A percentile compares a stretch with the other conserved stretches of the same genome.
Evolutionary conservation across 1,140 invertebrate species (phyloP).

Genomic region (Apis cerana): DNA sequence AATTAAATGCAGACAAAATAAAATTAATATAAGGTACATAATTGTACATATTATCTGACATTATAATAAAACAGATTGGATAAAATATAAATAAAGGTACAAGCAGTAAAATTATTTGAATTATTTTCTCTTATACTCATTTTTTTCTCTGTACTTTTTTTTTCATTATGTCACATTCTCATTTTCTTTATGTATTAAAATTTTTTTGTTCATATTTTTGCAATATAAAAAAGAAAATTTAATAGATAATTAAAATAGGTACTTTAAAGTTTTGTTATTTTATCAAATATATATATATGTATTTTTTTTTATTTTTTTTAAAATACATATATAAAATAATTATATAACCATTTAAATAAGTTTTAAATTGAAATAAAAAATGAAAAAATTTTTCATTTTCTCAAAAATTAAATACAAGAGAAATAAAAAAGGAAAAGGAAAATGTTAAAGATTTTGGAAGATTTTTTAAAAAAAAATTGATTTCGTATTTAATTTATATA

Average conservation of each 20-base stretch:
- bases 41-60: conserved; percentile 1
- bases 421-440: not conserved
- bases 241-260: conserved; percentile 33
- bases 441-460: not conserved
- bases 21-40: conserved; percentile 12
- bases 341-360: not conserved
- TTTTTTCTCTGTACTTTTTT: not conserved
- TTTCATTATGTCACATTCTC: no score
- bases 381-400: not conserved
- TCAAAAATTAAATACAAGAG: no score
- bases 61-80: not conserved
- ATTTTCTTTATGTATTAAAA: not conserved
- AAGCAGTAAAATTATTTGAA: not conserved
- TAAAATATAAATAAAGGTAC: not conserved
- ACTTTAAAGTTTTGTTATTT: conserved; percentile 20
- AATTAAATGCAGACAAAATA: conserved; percentile 21
- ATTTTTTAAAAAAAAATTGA: not conserved
- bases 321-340: not conserved
- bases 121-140: not conserved
- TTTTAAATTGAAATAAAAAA: not conserved
- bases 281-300: not conserved
- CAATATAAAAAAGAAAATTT: not conserved
- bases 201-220: not conserved
- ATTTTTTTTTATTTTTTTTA: conserved; percentile 15
- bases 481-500: not conserved